Evolutionary conservation across 2,888 invertebrate genomes (phyloP).

Genomic region (Endomychus coccineus): DNA sequence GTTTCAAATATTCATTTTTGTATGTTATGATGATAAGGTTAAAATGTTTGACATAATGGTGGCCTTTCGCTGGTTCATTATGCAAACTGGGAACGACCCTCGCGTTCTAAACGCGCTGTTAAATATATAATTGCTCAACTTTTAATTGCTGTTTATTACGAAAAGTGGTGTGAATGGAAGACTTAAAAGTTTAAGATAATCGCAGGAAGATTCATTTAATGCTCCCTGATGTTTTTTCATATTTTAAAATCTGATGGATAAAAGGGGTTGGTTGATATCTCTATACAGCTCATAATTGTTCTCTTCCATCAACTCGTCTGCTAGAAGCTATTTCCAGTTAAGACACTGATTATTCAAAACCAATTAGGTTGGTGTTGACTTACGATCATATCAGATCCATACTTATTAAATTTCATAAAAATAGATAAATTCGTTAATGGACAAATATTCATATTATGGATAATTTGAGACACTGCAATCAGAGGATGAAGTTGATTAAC

Average conservation of each 20-base stretch:
- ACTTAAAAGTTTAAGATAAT: constrained; percentile 40
- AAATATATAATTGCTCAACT: constrained; percentile 43
- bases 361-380: too few relatives aligned
- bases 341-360: too few relatives aligned
- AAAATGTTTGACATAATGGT: too few relatives aligned
- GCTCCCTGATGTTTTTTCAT: constrained; percentile 36
- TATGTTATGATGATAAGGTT: too few relatives aligned
- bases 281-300: constrained; percentile 4
- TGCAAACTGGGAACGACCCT: constrained; percentile 35
- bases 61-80: constrained; percentile 45
- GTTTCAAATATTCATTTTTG: too few relatives aligned
- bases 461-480: too few relatives aligned
- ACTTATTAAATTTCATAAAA: too few relatives aligned
- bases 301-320: constrained; percentile 7
- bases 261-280: constrained; percentile 32
- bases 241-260: constrained; percentile 38
- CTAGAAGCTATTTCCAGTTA: too few relatives aligned
- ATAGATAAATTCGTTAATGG: too few relatives aligned
- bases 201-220: constrained; percentile 31
- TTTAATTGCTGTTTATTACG: constrained; percentile 44
- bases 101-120: constrained; percentile 26
- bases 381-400: too few relatives aligned
- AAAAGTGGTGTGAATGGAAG: constrained; percentile 42
- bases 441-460: too few relatives aligned
- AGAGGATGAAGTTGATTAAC: too few relatives aligned